Evolutionary conservation across 1,140 invertebrate species (phyloP).

Genomic region (Rhyzopertha dominica): DNA sequence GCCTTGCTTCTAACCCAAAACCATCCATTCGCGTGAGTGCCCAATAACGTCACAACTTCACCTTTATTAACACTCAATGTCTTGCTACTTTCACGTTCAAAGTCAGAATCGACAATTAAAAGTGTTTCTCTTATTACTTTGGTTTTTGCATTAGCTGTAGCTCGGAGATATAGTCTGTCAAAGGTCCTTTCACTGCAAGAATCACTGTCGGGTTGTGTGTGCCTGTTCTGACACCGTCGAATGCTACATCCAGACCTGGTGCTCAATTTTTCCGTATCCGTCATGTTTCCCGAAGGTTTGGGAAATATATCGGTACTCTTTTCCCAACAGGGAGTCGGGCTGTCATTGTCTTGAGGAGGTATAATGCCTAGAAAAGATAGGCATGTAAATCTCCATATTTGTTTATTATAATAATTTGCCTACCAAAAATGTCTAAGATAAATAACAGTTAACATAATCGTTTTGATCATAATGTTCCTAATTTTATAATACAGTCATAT

Average conservation of each 20-base stretch:
- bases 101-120: constrained; percentile 63
- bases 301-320: constrained; percentile 73
- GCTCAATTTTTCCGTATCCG: constrained; percentile 62
- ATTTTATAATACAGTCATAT: no score
- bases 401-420: neutral
- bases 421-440: no score
- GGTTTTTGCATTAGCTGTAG: constrained; percentile 46
- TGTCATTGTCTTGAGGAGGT: constrained; percentile 32
- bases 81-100: constrained; percentile 48
- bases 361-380: constrained; percentile 35
- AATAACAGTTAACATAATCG: no score
- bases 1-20: constrained; percentile 66
- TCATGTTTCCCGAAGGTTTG: constrained; percentile 65
- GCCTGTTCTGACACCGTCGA: constrained; percentile 43
- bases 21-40: constrained; percentile 52
- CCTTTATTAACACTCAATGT: constrained; percentile 64
- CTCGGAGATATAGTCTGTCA: constrained; percentile 62
- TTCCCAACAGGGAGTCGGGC: constrained; percentile 60
- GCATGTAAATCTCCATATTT: constrained; percentile 1
- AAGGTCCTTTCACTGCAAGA: constrained; percentile 60
- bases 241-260: constrained; percentile 47
- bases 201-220: constrained; percentile 49
- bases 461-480: no score
- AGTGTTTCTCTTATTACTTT: constrained; percentile 56
- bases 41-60: constrained; percentile 65